phyloP scores from a whole-genome alignment of 1,140 invertebrate species.

The Antheraea pernyi region DNA sequence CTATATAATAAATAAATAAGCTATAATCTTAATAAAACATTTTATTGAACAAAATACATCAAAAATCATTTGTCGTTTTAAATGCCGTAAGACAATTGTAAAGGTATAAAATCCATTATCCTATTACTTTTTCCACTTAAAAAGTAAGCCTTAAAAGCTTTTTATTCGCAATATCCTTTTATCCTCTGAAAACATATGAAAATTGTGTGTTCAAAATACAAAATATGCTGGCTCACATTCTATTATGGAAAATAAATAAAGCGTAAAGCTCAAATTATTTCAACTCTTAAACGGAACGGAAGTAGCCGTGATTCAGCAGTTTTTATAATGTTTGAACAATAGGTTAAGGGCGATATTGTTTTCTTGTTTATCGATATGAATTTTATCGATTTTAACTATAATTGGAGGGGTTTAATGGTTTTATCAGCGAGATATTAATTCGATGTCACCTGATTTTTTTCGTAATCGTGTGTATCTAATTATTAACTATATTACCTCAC shows the following conservation, averaged over 20 bases:
- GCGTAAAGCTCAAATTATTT: constrained; percentile 69
- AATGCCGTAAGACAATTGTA: neutral
- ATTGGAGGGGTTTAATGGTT: too few species aligned
- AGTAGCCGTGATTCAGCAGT: constrained; percentile 54
- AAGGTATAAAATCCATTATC: neutral
- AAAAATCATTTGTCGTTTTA: too few species aligned
- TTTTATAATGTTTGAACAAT: constrained; percentile 47
- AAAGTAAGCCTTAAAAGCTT: neutral
- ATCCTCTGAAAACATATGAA: constrained; percentile 27
- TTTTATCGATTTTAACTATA: neutral
- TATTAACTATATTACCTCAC: too few species aligned
- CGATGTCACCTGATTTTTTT: too few species aligned
- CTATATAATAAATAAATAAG: too few species aligned
- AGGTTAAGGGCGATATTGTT: constrained; percentile 35
- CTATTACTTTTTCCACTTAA: neutral
- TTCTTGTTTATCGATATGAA: constrained; percentile 10
- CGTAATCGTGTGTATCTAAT: too few species aligned
- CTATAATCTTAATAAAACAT: too few species aligned
- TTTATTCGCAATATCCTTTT: constrained; percentile 21
- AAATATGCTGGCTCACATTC: constrained; percentile 55
- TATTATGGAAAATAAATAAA: constrained; percentile 73
- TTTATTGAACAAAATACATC: too few species aligned
- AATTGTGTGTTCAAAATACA: constrained; percentile 27
- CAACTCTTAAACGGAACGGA: constrained; percentile 60
- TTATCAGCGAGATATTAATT: too few species aligned